These are phyloP conservation scores for Acanthaster planci DNA, from an alignment of 35 echinoderm and acorn worm species.

Conservation along the genomic window DNA sequence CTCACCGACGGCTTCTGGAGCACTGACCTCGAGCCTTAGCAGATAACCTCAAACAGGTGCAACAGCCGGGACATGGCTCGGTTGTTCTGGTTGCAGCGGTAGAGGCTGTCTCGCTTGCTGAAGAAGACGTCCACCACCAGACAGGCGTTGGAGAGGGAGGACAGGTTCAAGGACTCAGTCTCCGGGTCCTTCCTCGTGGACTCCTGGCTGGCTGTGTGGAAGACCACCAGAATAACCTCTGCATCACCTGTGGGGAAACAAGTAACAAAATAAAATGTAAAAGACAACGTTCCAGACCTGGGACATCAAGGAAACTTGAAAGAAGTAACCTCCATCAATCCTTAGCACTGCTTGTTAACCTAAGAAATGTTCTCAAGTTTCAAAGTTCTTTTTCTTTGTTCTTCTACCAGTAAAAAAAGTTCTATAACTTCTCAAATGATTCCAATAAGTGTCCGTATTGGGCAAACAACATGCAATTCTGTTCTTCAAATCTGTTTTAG, in stretches of 20 bases:
- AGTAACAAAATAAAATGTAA: not conserved
- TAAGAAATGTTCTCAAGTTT: too few species aligned
- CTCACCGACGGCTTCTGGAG: too few species aligned
- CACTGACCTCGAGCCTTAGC: too few species aligned
- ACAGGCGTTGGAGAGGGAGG: conserved; percentile 66
- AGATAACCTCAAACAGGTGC: conserved; percentile 76
- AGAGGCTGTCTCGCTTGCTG: conserved; percentile 64
- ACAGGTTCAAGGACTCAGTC: conserved; percentile 58
- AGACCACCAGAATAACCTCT: conserved; percentile 75
- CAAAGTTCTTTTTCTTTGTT: too few species aligned
- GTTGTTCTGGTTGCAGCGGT: conserved; percentile 85
- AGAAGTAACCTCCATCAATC: too few species aligned
- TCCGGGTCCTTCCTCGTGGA: conserved; percentile 64
- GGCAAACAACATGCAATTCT: too few species aligned
- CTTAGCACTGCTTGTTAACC: too few species aligned
- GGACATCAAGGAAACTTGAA: too few species aligned
- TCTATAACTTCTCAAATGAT: too few species aligned
- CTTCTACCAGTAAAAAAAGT: too few species aligned
- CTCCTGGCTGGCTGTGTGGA: conserved; percentile 45
- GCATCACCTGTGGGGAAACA: conserved; percentile 50
- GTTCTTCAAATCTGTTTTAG: too few species aligned
- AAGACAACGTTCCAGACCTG: not conserved
- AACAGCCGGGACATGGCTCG: conserved; percentile 65
- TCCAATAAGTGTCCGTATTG: too few species aligned
- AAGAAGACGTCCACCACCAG: conserved; percentile 82